Percentiles rank a stretch among this genome's conserved stretches.
Conservation (phyloP, 2,888 invertebrate genomes). For the Tinea pellionella region DNA sequence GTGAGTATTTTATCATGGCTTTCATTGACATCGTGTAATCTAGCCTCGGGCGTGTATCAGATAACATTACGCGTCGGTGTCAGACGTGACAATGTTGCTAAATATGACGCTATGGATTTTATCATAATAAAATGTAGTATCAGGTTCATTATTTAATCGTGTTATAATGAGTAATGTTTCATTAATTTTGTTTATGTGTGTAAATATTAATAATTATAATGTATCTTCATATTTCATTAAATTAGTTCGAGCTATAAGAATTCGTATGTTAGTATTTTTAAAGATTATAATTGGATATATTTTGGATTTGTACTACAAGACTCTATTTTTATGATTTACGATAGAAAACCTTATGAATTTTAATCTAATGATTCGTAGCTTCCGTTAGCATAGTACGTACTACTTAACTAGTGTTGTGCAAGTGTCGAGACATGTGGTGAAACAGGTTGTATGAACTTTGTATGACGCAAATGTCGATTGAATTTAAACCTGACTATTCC, state of each 20-base stretch:
- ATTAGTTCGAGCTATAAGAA: too few species aligned
- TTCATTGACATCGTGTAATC: constrained; percentile 9
- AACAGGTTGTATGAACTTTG: constrained; percentile 3
- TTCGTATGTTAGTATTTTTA: too few species aligned
- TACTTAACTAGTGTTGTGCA: background rate
- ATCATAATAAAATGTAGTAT: background rate
- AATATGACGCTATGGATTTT: background rate
- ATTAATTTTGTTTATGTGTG: background rate
- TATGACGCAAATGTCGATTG: background rate
- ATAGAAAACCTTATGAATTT: background rate
- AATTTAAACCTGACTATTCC: background rate
- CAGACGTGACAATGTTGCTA: constrained; percentile 1
- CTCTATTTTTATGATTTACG: background rate
- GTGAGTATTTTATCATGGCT: constrained; percentile 61
- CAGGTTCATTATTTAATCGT: background rate
- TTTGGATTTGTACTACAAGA: too few species aligned
- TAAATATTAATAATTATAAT: too few species aligned
- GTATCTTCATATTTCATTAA: too few species aligned
- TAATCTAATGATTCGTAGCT: background rate
- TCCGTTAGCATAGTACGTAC: background rate
- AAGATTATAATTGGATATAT: too few species aligned
- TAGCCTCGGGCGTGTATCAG: background rate
- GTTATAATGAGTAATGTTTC: background rate
- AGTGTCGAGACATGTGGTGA: constrained; percentile 1
- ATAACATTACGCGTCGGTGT: constrained; percentile 5